Base-by-base conservation (phyloP, 2,888 invertebrate species). In the Tachina fera region DNA sequence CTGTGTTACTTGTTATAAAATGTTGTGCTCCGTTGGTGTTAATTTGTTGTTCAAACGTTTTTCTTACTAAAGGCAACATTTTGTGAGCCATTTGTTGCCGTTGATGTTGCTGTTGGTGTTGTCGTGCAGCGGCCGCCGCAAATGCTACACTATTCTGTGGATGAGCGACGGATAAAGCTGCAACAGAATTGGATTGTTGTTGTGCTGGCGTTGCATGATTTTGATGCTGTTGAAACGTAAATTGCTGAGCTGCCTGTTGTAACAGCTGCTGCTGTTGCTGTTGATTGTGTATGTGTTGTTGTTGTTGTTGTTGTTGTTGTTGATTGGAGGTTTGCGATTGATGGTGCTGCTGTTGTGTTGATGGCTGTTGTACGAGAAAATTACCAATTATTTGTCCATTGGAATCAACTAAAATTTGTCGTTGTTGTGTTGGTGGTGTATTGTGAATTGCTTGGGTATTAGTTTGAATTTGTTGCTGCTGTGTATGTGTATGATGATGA, bases 351-450 rank as follows among this genome's bases (percentile, higher is more conserved):
- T 76, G 58, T 87, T 87, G 47, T 87, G 88, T 31, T 87, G 88
- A 87, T 41, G 88, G 89, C 45, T 90, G 92, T 60, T 90, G 92
- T 60, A 92, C 86, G 16, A 92, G 82, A 87, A 92, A 91, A 75
- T 92, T 92, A 0, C 92, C 91, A 75, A 92, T 92, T 43, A 92
- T 91, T 87, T 92, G 92, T 0, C 92, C 92, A 88, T 92, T 92
- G 0, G 92, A 91, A 87, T 92, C 92, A 8, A 92, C 91, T 47
- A 92, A 87, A 51, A 92, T 89, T 82, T 92, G 92, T 6, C 92
- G 90, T 86, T 88, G 91, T 74, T 87, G 83, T 51, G 81, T 81
- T 61, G 72, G 3, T 61, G 72, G 3, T 80, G 78, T 74, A 58
- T 87, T 87, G 39, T 88, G 83, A 19, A 86, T 79, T 83, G 86